Base-by-base conservation (phyloP, 2,113 vertebrate genomes). In the Nerophis ophidion region DNA sequence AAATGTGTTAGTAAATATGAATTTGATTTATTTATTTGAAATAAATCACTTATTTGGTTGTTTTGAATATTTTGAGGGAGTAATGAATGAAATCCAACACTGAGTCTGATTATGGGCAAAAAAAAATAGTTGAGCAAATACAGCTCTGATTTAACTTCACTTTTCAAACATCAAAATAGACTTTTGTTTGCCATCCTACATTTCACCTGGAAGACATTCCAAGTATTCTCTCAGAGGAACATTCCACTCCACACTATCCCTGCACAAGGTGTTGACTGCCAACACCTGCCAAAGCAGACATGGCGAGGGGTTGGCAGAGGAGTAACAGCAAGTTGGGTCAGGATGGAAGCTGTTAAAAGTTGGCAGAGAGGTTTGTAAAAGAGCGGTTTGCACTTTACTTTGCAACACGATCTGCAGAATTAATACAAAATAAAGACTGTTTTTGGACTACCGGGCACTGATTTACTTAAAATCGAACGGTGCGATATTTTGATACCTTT, bases 371-470 rank as follows among this genome's bases (percentile, higher is more conserved):
- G 54, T 54, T 48, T 45, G 55, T 10, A 45, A 44, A 42, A 26
- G 54, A 63, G 33, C 46, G 17, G 38, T 4, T 40, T 40, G 60
- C 17, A 55, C 26, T 56, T 47, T 58, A 65, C 66, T 73, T 48
- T 45, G 26, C 64, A 61, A 66, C 38, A 57, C 49, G 38, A 51
- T 47, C 70, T 65, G 49, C 46, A 19, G 44, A 44, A 65, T 68
- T 35, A 76, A 76, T 65, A 65, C 68, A 34, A 60, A 42, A 74
- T 66, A 61, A 8, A 51, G n/a, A 38, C n/a, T 12, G 15, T 58
- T 66, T 26, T 5, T 11, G 17, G 9, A 50, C 26, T 19, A 50
- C 17, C 26, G 26, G 26, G 26, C 4, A 26, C 26, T 26, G 26
- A 2, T 26, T 26, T 3, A 26, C 26, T 26, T 26, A 0, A 26